These are phyloP conservation scores for Druon quercuslanigerum DNA, from an alignment of 1,140 invertebrate species.

Conservation along the genomic window DNA sequence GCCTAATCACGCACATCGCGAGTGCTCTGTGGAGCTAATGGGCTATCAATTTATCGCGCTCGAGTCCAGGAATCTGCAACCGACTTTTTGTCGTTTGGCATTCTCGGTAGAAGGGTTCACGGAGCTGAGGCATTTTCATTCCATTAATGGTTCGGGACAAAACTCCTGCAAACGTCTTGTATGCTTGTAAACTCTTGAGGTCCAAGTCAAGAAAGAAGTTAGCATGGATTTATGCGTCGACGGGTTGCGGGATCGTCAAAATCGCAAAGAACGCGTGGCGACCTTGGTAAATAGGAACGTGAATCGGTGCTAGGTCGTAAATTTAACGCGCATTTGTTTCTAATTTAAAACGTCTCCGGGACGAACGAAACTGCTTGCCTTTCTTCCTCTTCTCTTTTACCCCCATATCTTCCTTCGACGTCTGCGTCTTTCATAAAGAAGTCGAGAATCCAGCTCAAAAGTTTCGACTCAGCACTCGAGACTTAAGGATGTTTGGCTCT, in stretches of 20 bases:
- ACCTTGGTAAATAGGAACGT: conserved; percentile 40
- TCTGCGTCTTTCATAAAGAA: conserved; percentile 20
- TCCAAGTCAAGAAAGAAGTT: conserved; percentile 40
- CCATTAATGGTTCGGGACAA: conserved; percentile 32
- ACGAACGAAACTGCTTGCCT: conserved; percentile 16
- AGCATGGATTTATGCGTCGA: conserved; percentile 54
- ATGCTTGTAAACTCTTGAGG: background rate
- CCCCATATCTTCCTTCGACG: background rate
- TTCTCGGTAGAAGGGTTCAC: conserved; percentile 50
- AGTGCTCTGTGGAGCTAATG: conserved; percentile 44
- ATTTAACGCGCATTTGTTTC: conserved; percentile 60
- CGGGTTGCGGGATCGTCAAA: conserved; percentile 57
- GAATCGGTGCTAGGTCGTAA: conserved; percentile 60
- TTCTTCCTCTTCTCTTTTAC: conserved; percentile 2
- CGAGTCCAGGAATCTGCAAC: conserved; percentile 47
- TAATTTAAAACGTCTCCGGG: conserved; percentile 59
- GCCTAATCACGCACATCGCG: conserved; percentile 19
- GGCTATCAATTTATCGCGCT: conserved; percentile 57
- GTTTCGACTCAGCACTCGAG: background rate
- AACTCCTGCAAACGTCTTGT: background rate
- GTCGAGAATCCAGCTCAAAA: background rate
- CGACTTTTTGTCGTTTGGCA: conserved; percentile 45
- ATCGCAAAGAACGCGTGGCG: conserved; percentile 34
- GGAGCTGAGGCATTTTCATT: conserved; percentile 45
- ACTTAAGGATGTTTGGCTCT: background rate